Evolutionary conservation across 1,140 invertebrate species (phyloP), one percentile per base, ranked within the genome.

Genomic region (Battus philenor): DNA sequence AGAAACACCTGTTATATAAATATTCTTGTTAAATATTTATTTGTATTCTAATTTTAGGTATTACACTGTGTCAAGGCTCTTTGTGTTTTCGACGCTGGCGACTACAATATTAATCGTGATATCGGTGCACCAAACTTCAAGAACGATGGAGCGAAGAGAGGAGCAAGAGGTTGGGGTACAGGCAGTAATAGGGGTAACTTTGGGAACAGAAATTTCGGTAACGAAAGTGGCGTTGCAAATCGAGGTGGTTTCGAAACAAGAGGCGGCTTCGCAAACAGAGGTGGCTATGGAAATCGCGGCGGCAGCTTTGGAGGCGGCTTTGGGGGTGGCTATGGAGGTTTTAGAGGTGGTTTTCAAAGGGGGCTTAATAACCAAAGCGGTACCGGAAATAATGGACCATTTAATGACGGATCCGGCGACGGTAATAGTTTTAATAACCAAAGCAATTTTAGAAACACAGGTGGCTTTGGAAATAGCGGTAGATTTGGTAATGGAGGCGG

Each of bases 61-160:
- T 61, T 93, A 6, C 61, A 74, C 5, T 88, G 93, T 4, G 87
- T 95, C 1, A 90, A 88, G 56, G 84, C 89, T 11, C 65, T 96
- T 0, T 95, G 94, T 60, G 86, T 89, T 11, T 87, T 94, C 67
- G 89, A 92, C 56, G 90, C 94, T 1, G 92, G 93, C 0, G 90
- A 94, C 59, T 90, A 87, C 57, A 88, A 89, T 38, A 88, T 94
- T 55, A 85, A 89, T 1, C 89, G 90, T 2, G 75, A 89, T 1
- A 53, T 59, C 31, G 68, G 45, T 39, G 69, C 49, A 4, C 86
- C 71, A 39, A 78, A 39, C 9, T 84, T 65, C 65, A 55, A 72
- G 30, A 50, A 56, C 0, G 77, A 86, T 16, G 69, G 60, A 1
- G 57, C 71, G 1, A 77, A 77, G 6, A 57, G 83, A 9, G 44